Percentiles rank a stretch among this genome's conserved stretches.
Evolutionary conservation across 1,140 invertebrate genomes (phyloP).

Genomic region (Neotoxoptera formosana): DNA sequence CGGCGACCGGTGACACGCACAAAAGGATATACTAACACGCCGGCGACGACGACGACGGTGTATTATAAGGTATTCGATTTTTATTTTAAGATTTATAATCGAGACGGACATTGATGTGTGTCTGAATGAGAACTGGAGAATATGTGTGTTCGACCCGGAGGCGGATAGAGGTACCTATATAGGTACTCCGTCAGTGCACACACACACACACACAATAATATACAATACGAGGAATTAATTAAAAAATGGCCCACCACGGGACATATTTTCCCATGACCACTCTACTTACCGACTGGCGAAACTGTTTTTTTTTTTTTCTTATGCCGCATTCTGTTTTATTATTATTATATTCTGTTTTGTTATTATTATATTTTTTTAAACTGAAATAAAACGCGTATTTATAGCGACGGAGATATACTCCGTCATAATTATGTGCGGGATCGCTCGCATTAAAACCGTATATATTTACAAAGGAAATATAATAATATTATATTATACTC

Average conservation of each 20-base stretch:
- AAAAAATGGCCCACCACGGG: constrained; percentile 57
- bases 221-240: constrained; percentile 58
- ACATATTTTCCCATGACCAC: constrained; percentile 58
- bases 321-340: constrained; percentile 39
- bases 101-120: constrained; percentile 51
- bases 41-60: not conserved
- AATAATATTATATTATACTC: not conserved
- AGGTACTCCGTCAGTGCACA: not conserved
- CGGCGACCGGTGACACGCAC: constrained; percentile 38
- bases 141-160: constrained; percentile 34
- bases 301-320: constrained; percentile 54
- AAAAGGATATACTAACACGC: constrained; percentile 48
- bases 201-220: constrained; percentile 50
- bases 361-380: constrained; percentile 3
- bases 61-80: constrained; percentile 40
- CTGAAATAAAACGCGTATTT: constrained; percentile 20
- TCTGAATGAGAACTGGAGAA: constrained; percentile 45
- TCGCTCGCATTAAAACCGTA: not conserved
- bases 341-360: constrained; percentile 23
- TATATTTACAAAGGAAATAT: not conserved
- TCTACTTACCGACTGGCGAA: constrained; percentile 56
- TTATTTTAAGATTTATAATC: constrained; percentile 50
- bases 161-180: constrained; percentile 43
- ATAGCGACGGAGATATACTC: not conserved
- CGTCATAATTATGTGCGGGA: constrained; percentile 9